Conservation (phyloP, 2,113 vertebrate species). For the Phoenicopterus ruber region DNA sequence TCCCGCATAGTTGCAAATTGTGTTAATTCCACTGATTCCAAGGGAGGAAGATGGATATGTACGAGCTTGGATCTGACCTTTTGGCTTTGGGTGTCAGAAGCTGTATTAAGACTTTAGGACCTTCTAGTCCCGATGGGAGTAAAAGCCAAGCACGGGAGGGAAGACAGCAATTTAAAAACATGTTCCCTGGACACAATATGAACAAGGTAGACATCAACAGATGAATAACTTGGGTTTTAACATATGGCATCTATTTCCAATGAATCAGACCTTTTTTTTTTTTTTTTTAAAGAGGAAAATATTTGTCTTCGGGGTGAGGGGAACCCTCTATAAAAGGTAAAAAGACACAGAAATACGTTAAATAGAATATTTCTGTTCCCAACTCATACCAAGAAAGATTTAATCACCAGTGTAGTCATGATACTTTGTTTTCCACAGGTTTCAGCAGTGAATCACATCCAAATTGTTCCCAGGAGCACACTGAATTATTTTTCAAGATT, state of each 20-base stretch:
- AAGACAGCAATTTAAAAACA: neutral
- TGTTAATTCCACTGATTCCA: neutral
- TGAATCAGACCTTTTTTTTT: neutral
- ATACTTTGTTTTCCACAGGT: conserved; percentile 28
- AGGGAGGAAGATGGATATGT: neutral
- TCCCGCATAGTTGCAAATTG: neutral
- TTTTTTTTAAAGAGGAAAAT: neutral
- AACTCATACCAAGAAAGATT: neutral
- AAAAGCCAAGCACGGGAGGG: neutral
- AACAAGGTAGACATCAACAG: neutral
- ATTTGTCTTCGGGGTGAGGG: neutral
- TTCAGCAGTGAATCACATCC: conserved; percentile 44
- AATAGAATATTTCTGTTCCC: conserved; percentile 3
- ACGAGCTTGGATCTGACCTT: neutral
- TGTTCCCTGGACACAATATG: neutral
- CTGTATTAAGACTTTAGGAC: neutral
- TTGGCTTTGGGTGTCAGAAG: neutral
- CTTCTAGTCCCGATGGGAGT: neutral
- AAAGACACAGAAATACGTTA: neutral
- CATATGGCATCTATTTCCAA: neutral
- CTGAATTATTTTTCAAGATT: conserved; percentile 35
- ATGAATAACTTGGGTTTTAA: neutral
- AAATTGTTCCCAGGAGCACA: conserved; percentile 48
- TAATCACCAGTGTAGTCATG: neutral
- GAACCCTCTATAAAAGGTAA: neutral